Evolutionary conservation across 2,888 invertebrate genomes (phyloP).

Genomic region (Volucella bombylans): DNA sequence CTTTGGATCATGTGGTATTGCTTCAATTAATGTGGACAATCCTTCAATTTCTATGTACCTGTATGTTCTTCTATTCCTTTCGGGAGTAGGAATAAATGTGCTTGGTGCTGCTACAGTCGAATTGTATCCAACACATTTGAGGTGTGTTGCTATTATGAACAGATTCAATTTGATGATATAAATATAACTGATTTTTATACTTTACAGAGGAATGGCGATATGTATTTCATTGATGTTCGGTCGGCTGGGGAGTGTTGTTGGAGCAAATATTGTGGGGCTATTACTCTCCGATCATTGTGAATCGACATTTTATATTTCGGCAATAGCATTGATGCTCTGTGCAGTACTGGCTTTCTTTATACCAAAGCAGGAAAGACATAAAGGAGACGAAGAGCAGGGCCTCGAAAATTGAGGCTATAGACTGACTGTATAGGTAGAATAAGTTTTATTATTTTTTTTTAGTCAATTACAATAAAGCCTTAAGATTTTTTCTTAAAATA

Average conservation of each 20-base stretch:
- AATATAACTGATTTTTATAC: slow-evolving; percentile 3
- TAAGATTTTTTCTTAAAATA: slow-evolving; percentile 16
- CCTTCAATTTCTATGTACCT: slow-evolving; percentile 77
- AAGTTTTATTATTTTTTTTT: slow-evolving; percentile 40
- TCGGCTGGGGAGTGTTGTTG: slow-evolving; percentile 83
- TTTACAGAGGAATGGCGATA: slow-evolving; percentile 83
- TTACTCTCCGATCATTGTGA: slow-evolving; percentile 82
- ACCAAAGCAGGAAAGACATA: slow-evolving; percentile 72
- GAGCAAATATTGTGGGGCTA: slow-evolving; percentile 82
- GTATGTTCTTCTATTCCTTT: slow-evolving; percentile 76
- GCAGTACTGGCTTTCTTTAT: slow-evolving; percentile 76
- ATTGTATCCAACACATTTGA: slow-evolving; percentile 79
- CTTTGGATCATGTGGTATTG: slow-evolving; percentile 76
- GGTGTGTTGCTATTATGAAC: slow-evolving; percentile 74
- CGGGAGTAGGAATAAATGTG: slow-evolving; percentile 77
- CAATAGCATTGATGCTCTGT: slow-evolving; percentile 76
- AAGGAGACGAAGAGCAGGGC: slow-evolving; percentile 47
- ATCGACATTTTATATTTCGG: slow-evolving; percentile 80
- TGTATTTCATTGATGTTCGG: slow-evolving; percentile 84
- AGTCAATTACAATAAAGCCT: slow-evolving; percentile 39
- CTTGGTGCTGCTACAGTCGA: slow-evolving; percentile 79
- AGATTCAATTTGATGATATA: neutral
- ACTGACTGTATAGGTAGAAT: slow-evolving; percentile 56
- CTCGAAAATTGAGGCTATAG: slow-evolving; percentile 52
- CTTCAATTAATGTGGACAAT: slow-evolving; percentile 75